Percentiles rank a stretch among this genome's conserved stretches.
Conservation (phyloP, 2,797 vertebrate genomes). For the Sebastes reedi region DNA sequence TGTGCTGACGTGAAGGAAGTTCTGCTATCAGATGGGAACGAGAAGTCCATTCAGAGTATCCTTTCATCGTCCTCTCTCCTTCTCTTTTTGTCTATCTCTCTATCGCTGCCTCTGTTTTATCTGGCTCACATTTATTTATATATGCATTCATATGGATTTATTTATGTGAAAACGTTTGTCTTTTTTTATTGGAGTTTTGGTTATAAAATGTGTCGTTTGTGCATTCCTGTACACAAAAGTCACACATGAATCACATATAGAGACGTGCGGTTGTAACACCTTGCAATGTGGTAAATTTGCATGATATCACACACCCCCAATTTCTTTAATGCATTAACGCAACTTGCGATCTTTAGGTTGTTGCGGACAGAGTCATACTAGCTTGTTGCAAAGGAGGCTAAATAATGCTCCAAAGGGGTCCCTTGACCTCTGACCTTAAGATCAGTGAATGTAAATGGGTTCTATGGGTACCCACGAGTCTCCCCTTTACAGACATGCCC, state of each 20-base stretch:
- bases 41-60: conserved; percentile 99
- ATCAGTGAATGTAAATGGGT: too few relatives aligned
- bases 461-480: too few relatives aligned
- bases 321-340: too few relatives aligned
- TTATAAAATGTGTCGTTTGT: neutral
- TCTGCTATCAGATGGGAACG: conserved; percentile 99
- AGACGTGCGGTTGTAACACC: neutral
- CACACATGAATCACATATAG: neutral
- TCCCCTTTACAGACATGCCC: too few relatives aligned
- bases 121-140: conserved; percentile 49
- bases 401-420: too few relatives aligned
- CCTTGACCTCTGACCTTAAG: too few relatives aligned
- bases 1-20: conserved; percentile 99
- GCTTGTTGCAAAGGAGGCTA: too few relatives aligned
- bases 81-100: conserved; percentile 34
- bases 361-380: too few relatives aligned
- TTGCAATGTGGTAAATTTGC: neutral
- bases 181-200: neutral
- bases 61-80: conserved; percentile 79
- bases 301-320: too few relatives aligned
- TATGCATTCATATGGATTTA: conserved; percentile 18
- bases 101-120: conserved; percentile 28
- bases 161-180: conserved; percentile 17
- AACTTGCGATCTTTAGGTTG: too few relatives aligned
- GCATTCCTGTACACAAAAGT: neutral